Base-by-base conservation (phyloP, 2,888 invertebrate genomes). In the Campoletis raptor region DNA sequence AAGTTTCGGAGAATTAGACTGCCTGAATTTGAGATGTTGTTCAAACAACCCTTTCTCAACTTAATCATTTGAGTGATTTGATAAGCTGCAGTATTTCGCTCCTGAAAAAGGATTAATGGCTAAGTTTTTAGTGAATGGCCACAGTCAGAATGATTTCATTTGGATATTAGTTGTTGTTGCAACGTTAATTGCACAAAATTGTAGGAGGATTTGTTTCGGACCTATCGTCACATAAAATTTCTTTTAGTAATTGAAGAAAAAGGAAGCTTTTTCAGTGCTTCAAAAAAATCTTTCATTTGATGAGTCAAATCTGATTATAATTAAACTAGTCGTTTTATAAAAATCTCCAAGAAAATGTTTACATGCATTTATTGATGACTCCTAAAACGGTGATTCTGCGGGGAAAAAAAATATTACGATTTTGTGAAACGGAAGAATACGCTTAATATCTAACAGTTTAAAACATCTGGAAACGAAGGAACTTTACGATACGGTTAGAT, bases 61-160 rank as follows among this genome's bases (percentile, higher is more conserved):
- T 94, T 94, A 93, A 94, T 94, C 94, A 93, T 93, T 94, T 93
- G 93, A 94, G 94, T 94, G 94, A 94, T 94, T 94, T 91, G 91
- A 92, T 93, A 93, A 93, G 92, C 93, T 90, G 57, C 57, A 61
- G 42, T 70, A 45, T 18, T 78, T 64, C 48, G 15, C 37, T 24
- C 18, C 36, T 24, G 48, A 30, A 36, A 36, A 30, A 45, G 57
- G 73, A 84, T 67, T 92, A 91, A 89, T 89, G 85, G 90, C 87
- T 90, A 92, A 93, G 92, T 93, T 92, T 90, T 92, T 89, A 90
- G 91, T 91, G 91, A 92, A 92, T 90, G 89, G 88, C 90, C 90
- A 70, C 37, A 37, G 37, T 42, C 10, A 30, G 30, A 54, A 36
- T 69, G 42, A n/a, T 21, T 48, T 48, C 15, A n/a, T 61, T 30